Conservation (phyloP, 2,888 invertebrate genomes). For the Spilosoma lubricipeda region DNA sequence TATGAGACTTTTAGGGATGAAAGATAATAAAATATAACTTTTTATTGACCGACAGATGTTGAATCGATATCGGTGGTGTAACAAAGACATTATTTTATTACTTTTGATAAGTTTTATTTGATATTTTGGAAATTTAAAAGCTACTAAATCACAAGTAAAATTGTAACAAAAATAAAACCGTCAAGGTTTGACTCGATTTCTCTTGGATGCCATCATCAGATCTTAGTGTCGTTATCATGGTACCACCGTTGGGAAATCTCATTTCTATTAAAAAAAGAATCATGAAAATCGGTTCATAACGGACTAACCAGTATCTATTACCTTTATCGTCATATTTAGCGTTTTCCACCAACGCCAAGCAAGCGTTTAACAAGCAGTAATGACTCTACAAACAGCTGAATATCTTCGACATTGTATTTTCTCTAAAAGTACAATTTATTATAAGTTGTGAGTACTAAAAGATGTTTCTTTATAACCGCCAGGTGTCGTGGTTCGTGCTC, state of each 20-base stretch:
- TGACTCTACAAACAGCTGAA: background rate
- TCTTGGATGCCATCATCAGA: too few relatives aligned
- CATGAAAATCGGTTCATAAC: too few relatives aligned
- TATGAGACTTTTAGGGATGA: conserved; percentile 19
- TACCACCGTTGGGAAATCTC: too few relatives aligned
- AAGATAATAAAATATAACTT: background rate
- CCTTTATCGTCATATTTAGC: background rate
- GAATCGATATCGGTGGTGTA: background rate
- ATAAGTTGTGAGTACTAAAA: conserved; percentile 38
- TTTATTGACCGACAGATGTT: conserved; percentile 11
- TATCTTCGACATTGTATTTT: background rate
- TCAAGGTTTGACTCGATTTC: too few relatives aligned
- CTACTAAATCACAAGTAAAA: background rate
- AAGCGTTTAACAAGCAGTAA: background rate
- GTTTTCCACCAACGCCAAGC: background rate
- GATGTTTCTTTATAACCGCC: conserved; percentile 50
- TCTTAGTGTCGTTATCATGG: too few relatives aligned
- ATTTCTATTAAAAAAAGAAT: too few relatives aligned
- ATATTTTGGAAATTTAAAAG: background rate
- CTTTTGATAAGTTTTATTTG: background rate
- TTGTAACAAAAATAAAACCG: too few relatives aligned
- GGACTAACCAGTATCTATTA: background rate
- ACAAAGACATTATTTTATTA: background rate
- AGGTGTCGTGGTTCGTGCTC: conserved; percentile 53
- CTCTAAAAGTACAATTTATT: conserved; percentile 5